Evolutionary conservation across 2,797 vertebrate species (phyloP).

Genomic region (Enteromius afrohamiltoni): DNA sequence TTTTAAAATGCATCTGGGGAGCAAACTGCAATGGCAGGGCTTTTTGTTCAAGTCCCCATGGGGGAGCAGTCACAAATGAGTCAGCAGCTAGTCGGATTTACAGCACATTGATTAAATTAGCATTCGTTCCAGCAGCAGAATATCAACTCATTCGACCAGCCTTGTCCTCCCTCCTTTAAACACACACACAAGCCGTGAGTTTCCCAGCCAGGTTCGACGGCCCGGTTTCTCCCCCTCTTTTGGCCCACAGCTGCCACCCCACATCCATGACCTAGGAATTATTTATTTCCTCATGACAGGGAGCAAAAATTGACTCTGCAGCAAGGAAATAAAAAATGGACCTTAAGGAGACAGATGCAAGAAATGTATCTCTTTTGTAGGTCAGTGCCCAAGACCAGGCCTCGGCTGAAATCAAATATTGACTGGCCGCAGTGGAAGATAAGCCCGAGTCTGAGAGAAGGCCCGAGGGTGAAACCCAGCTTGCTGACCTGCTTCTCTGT

Average conservation of each 20-base stretch:
- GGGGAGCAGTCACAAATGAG: constrained; percentile 84
- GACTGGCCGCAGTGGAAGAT: constrained; percentile 44
- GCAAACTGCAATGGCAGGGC: constrained; percentile 76
- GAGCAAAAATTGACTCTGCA: constrained; percentile 66
- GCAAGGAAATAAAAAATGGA: constrained; percentile 56
- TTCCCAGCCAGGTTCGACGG: constrained; percentile 21
- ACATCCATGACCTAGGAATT: constrained; percentile 78
- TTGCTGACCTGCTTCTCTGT: constrained; percentile 58
- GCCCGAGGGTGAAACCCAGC: constrained; percentile 47
- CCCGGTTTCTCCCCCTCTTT: not conserved
- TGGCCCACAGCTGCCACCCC: constrained; percentile 36
- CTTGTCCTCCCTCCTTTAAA: constrained; percentile 45
- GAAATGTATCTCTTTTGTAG: constrained; percentile 65
- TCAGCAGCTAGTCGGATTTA: constrained; percentile 88
- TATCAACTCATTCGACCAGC: constrained; percentile 69
- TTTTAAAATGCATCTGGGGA: constrained; percentile 60
- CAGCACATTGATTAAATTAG: constrained; percentile 93
- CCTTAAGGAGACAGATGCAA: constrained; percentile 55
- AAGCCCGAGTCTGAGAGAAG: constrained; percentile 49
- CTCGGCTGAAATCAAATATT: constrained; percentile 65
- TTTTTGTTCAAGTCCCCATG: constrained; percentile 72
- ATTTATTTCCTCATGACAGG: constrained; percentile 78
- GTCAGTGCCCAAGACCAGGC: constrained; percentile 60
- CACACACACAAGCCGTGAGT: constrained; percentile 35
- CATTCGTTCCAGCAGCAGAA: constrained; percentile 86